Evolutionary conservation across 1,140 invertebrate genomes (phyloP).

Genomic region (Musca vetustissima): DNA sequence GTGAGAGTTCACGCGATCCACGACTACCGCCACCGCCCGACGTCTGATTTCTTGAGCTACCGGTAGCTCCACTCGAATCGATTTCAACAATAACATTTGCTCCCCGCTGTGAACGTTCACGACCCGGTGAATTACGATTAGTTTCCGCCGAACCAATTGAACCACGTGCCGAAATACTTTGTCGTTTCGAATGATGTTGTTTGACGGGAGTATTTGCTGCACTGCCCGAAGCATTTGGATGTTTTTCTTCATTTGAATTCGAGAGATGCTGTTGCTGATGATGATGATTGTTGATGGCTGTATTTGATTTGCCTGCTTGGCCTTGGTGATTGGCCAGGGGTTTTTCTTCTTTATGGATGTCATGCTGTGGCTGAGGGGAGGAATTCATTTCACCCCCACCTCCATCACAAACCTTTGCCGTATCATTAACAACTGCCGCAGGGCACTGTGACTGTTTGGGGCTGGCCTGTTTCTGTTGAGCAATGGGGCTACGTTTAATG

Average conservation of each 20-base stretch:
- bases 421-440: constrained; percentile 34
- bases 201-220: constrained; percentile 37
- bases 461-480: constrained; percentile 36
- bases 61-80: constrained; percentile 12
- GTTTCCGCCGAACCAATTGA: background rate
- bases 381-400: too few species aligned
- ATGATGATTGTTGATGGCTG: constrained; percentile 28
- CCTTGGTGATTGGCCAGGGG: too few species aligned
- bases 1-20: constrained; percentile 50
- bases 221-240: constrained; percentile 2
- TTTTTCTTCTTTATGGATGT: too few species aligned
- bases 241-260: constrained; percentile 8
- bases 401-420: too few species aligned
- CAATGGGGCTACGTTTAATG: constrained; percentile 44
- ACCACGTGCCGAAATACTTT: constrained; percentile 42
- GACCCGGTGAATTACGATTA: constrained; percentile 20
- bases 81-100: constrained; percentile 45
- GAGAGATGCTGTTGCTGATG: background rate
- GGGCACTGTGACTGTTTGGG: constrained; percentile 32
- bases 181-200: constrained; percentile 38
- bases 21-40: constrained; percentile 35
- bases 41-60: constrained; percentile 22
- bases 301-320: too few species aligned
- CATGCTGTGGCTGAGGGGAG: too few species aligned
- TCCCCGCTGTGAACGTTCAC: constrained; percentile 26